These are phyloP conservation scores for Hirtodrosophila duncani DNA, from an alignment of 2,888 invertebrate species.

Conservation along the genomic window DNA sequence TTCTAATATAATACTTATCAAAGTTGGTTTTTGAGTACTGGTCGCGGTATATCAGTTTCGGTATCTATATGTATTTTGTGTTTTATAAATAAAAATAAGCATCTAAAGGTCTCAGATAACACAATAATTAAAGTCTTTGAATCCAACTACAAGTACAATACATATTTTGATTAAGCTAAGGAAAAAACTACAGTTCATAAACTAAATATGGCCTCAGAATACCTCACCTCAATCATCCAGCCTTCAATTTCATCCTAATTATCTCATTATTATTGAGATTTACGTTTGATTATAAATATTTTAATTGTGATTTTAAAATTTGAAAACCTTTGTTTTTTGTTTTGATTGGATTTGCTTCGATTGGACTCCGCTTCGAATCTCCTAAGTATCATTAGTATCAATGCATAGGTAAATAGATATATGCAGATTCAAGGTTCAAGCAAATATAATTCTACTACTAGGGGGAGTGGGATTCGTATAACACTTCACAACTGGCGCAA, in stretches of 20 bases:
- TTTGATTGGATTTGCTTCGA: constrained; percentile 24
- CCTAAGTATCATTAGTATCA: no score
- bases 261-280: constrained; percentile 23
- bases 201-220: constrained; percentile 28
- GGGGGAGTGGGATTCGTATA: no score
- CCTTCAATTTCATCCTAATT: no score
- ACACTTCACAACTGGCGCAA: no score
- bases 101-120: constrained; percentile 57
- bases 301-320: not conserved
- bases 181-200: constrained; percentile 21
- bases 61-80: constrained; percentile 5
- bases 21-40: constrained; percentile 63
- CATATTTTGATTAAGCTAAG: constrained; percentile 19
- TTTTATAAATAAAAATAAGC: constrained; percentile 45
- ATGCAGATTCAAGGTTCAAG: no score
- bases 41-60: constrained; percentile 44
- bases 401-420: no score
- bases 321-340: constrained; percentile 40
- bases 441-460: no score
- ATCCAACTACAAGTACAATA: constrained; percentile 58
- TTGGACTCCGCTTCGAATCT: constrained; percentile 1
- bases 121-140: constrained; percentile 59
- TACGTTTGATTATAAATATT: constrained; percentile 15
- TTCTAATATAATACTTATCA: constrained; percentile 68
- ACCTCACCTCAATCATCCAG: no score